Conservation (phyloP, 2,113 vertebrate genomes). For the Pimephales promelas region DNA sequence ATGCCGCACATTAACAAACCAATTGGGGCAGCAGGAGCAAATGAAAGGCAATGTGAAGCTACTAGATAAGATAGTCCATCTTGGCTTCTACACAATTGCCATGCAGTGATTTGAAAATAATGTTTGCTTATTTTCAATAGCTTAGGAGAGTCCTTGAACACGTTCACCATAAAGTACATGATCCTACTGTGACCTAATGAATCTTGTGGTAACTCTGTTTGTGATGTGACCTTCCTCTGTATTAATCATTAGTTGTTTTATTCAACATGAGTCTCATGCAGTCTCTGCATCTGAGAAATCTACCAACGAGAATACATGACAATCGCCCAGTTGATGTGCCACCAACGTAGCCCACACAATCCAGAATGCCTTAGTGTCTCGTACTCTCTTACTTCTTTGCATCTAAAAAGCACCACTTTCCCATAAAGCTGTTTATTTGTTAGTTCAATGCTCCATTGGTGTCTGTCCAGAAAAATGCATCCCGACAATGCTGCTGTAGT, state of each 20-base stretch:
- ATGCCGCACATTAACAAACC: constrained; percentile 7
- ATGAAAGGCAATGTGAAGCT: constrained; percentile 8
- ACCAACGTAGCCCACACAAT: not conserved
- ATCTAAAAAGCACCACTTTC: constrained; percentile 41
- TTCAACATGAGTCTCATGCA: not conserved
- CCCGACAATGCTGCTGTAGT: constrained; percentile 36
- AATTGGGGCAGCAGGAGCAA: not conserved
- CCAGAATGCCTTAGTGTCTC: constrained; percentile 39
- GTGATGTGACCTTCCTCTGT: not conserved
- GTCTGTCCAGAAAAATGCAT: constrained; percentile 7
- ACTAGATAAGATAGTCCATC: not conserved
- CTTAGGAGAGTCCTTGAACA: constrained; percentile 35
- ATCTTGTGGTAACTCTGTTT: constrained; percentile 5
- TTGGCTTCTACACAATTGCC: not conserved
- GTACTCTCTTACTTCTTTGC: constrained; percentile 23
- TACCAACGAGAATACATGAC: not conserved
- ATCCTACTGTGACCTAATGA: not conserved
- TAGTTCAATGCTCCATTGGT: constrained; percentile 33
- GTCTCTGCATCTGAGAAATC: not conserved
- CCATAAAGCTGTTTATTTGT: constrained; percentile 45
- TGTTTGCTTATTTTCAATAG: constrained; percentile 40
- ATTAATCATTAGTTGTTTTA: constrained; percentile 1
- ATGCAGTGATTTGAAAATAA: constrained; percentile 1
- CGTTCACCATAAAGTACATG: constrained; percentile 2
- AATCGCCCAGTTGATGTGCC: not conserved